Evolutionary conservation across 2,113 vertebrate species (phyloP), one percentile per base, ranked within the genome.

Genomic region (Clarias batrachus): DNA sequence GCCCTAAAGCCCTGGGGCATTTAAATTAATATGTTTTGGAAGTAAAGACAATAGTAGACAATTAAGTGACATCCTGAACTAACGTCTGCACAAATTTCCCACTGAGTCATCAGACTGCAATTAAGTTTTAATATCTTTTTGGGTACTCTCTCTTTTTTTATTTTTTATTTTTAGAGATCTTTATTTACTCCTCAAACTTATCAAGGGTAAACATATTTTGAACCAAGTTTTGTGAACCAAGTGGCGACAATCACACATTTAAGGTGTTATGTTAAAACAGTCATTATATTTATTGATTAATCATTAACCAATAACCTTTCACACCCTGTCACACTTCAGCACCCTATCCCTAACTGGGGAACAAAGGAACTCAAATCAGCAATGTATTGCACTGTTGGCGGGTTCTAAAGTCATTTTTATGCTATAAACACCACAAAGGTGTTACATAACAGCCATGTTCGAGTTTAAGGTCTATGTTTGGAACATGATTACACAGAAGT

Each of bases 371-470:
- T 73, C 3, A 56, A 33, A n/a, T 74, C n/a, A 57, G 41, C 33
- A 11, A 37, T 30, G 25, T 59, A 65, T 65, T 65, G 19, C 12
- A 2, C 60, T 25, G 10, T 21, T 52, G 0, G 37, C 33, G 25
- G 76, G 30, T 25, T n/a, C 52, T 52, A 68, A 77, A 68, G 6
- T 19, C 3, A 68, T 68, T 80, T 66, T 27, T 37, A 48, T 76
- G 56, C 80, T 82, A 86, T 56, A 62, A 83, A 82, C 23, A 41
- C 84, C 60, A 41, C 37, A 56, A 25, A 78, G 59, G 71, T 37
- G 83, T 89, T 89, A 76, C 77, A 83, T 89, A 88, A 90, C 66
- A 68, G 70, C 80, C 10, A 37, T 57, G 54, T 85, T 85, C n/a
- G 25, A 74, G 52, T 21, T 56, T 33, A 19, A 80, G 57, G 21